Base-by-base conservation (phyloP, 1,140 invertebrate species). In the Spodoptera litura region DNA sequence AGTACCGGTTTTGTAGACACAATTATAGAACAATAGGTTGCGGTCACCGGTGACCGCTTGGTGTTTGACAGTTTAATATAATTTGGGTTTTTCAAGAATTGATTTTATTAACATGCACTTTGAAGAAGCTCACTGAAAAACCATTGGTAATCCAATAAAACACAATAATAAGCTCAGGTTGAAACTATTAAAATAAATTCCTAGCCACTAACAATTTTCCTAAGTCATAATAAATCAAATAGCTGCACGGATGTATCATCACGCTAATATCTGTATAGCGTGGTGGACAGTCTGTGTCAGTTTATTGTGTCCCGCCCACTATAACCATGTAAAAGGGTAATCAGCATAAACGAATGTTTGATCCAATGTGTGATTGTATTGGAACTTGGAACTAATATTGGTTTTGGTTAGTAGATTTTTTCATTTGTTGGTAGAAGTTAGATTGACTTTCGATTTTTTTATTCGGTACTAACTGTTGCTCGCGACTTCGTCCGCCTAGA, bases 231-330 rank as follows among this genome's bases (percentile, higher is more conserved):
- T 44, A 62, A 62, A 62, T 75, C 49, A 62, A 74, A 61, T 38
- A 74, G 20, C 56, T 53, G 13, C 38, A n/a, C 6, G 13, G 59
- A 2, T 73, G 64, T 20, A 73, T 49, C 56, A 73, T 73, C 71
- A 68, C 81, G 83, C 78, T 92, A 92, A 92, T 92, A 85, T 80
- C 85, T 71, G 83, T 79, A 92, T 92, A 27, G 90, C 90, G 90
- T 92, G 90, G 88, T 75, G 25, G 61, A 68, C 64, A 53, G 73
- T 78, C 81, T 85, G 83, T 86, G 88, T 87, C 87, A 84, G 78
- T 62, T 83, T 74, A 51, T 81, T 68, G 61, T 11, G 59, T 58
- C 81, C 86, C 88, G 88, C 88, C 88, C 82, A 82, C 56, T 62
- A 68, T 66, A 75, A 70, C 78, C 77, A 66, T 64, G 68, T 75